Evolutionary conservation across 2,797 vertebrate genomes (phyloP), one percentile per base, ranked within the genome.

Genomic region (Okamejei kenojei): DNA sequence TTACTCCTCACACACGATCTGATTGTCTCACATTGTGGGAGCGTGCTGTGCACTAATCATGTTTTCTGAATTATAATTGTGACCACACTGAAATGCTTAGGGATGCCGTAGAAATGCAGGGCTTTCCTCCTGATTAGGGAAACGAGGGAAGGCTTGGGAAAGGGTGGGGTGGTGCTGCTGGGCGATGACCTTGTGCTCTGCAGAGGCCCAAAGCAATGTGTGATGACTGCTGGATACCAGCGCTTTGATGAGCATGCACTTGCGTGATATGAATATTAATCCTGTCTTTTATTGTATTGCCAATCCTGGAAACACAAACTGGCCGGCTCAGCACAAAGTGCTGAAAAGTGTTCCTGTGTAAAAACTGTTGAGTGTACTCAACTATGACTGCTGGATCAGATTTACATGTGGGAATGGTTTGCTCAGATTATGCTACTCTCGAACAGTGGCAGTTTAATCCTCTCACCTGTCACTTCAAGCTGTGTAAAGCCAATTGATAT

Each of bases 181-280:
- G 32, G 21, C 15, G 3, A 45, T 76, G 90, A 13, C 90, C 90
- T 38, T 91, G 68, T 45, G 63, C 10, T 15, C 17, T 26, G 9
- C 13, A 21, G 17, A 26, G 15, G n/a, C 2, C 61, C 68, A 32
- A 71, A 35, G 86, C 65, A 91, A 9, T 74, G 71, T 54, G 71
- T 38, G 15, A 68, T 63, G 32, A 90, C 17, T 29, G 35, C 90
- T 26, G 9, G 35, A 29, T 74, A 45, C 10, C 35, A 23, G 15
- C 13, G 90, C 71, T 26, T 54, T 54, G 68, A 65, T 8, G 84
- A 32, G 29, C 19, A 63, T 88, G 84, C 45, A 23, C 19, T 61
- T 65, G 35, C 74, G 90, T 74, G 90, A 92, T 38, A 26, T 23
- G 68, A 92, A 92, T 92, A 74, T 92, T 11, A 76, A 92, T 92